phyloP scores from a whole-genome alignment of 2,888 invertebrate genomes.

The Theodoxus fluviatilis region DNA sequence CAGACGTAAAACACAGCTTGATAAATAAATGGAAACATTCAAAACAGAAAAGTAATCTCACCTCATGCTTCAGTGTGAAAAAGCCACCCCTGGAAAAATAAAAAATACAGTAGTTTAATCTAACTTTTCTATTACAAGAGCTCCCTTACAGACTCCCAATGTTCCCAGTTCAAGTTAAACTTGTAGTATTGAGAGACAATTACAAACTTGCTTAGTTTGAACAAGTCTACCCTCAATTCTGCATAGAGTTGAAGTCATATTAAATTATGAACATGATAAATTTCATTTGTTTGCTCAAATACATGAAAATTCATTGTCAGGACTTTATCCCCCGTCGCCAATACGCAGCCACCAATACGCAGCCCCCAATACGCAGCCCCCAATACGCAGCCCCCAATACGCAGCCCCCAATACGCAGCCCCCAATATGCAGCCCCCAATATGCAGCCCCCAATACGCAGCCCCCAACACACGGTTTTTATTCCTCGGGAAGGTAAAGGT shows the following conservation, averaged over 20 bases:
- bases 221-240: neutral
- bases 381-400: too few relatives aligned
- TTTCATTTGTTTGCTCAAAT: neutral
- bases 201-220: neutral
- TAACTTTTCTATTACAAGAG: neutral
- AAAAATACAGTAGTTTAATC: conserved; percentile 16
- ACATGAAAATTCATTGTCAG: neutral
- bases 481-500: too few relatives aligned
- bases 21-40: neutral
- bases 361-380: too few relatives aligned
- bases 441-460: too few relatives aligned
- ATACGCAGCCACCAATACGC: too few relatives aligned
- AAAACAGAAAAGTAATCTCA: conserved; percentile 29
- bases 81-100: conserved; percentile 56
- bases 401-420: too few relatives aligned
- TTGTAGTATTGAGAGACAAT: too few relatives aligned
- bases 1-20: too few relatives aligned
- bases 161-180: too few relatives aligned
- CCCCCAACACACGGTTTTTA: too few relatives aligned
- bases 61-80: conserved; percentile 59
- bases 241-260: neutral
- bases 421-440: too few relatives aligned
- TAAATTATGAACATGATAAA: neutral
- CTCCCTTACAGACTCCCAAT: too few relatives aligned
- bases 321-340: neutral